Evolutionary conservation across 2,888 invertebrate species (phyloP).

Genomic region (Drosophila subquinaria): DNA sequence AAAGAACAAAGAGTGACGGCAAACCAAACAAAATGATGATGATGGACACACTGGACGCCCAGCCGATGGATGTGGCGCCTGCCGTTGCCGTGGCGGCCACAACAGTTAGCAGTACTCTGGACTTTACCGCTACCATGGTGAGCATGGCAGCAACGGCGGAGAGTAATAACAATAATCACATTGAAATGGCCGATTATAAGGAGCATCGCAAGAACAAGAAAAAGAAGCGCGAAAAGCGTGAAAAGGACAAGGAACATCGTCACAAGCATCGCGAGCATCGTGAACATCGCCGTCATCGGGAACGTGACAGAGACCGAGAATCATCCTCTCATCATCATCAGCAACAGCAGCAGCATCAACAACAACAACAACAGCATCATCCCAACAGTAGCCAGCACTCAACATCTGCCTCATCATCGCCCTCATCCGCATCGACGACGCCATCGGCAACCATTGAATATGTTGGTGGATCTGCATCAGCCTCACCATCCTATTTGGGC

Average conservation of each 20-base stretch:
- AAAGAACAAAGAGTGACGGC: constrained; percentile 14
- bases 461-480: constrained; percentile 75
- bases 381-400: constrained; percentile 76
- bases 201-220: constrained; percentile 85
- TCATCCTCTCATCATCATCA: constrained; percentile 54
- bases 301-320: constrained; percentile 64
- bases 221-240: constrained; percentile 85
- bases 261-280: constrained; percentile 75
- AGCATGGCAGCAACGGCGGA: constrained; percentile 81
- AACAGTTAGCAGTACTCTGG: constrained; percentile 64
- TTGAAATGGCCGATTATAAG: constrained; percentile 83
- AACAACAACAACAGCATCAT: constrained; percentile 60
- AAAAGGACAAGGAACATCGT: constrained; percentile 83
- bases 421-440: constrained; percentile 78
- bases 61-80: constrained; percentile 73
- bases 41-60: constrained; percentile 82
- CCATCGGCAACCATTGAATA: constrained; percentile 78
- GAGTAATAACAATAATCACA: constrained; percentile 81
- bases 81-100: constrained; percentile 73
- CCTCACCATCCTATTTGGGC: constrained; percentile 76
- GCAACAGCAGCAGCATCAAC: constrained; percentile 61
- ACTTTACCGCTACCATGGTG: constrained; percentile 71
- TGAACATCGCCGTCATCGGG: constrained; percentile 68
- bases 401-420: constrained; percentile 82
- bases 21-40: constrained; percentile 78